phyloP scores from a whole-genome alignment of 1,140 invertebrate genomes.

The Drosophila willistoni region DNA sequence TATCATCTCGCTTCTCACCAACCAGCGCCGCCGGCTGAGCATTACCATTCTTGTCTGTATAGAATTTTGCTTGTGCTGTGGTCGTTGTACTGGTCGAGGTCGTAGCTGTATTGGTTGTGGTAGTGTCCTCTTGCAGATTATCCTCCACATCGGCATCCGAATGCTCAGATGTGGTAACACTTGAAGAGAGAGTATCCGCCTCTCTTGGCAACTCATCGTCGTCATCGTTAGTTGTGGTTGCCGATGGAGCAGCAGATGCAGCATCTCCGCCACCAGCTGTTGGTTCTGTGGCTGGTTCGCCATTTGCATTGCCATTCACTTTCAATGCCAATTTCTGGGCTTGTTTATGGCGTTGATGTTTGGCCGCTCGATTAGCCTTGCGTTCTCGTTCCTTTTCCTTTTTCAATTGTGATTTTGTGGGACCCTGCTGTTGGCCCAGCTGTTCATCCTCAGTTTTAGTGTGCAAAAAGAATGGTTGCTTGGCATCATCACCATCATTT shows the following conservation, averaged over 20 bases:
- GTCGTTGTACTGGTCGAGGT: not conserved
- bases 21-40: constrained; percentile 45
- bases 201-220: constrained; percentile 43
- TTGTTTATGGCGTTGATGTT: constrained; percentile 76
- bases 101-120: constrained; percentile 56
- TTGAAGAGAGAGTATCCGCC: constrained; percentile 53
- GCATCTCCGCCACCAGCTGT: constrained; percentile 20
- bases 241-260: constrained; percentile 19
- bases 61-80: constrained; percentile 52
- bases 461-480: constrained; percentile 65
- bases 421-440: constrained; percentile 61
- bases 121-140: constrained; percentile 86
- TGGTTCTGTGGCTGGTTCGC: not conserved
- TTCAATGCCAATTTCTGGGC: constrained; percentile 56
- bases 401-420: constrained; percentile 88
- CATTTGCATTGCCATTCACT: constrained; percentile 71
- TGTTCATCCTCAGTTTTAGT: not conserved
- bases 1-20: constrained; percentile 84
- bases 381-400: constrained; percentile 87
- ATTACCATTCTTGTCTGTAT: constrained; percentile 77
- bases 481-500: constrained; percentile 6
- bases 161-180: constrained; percentile 84
- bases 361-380: constrained; percentile 82
- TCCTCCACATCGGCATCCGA: constrained; percentile 93
- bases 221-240: not conserved